Conservation (phyloP, 2,888 invertebrate species). For the Dysmachus trigonus region DNA sequence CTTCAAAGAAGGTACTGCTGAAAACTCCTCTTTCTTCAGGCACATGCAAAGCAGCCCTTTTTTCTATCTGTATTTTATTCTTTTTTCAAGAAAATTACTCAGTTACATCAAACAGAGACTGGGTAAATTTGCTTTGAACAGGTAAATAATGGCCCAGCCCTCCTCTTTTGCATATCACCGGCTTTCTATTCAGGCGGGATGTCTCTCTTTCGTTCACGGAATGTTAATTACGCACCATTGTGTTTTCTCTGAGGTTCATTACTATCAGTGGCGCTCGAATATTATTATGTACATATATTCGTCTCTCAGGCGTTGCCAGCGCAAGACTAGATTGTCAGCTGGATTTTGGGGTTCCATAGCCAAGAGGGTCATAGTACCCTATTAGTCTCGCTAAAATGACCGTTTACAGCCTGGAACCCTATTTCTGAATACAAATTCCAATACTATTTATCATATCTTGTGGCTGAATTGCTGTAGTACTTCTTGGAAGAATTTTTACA, state of each 20-base stretch:
- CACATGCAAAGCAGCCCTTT: background rate
- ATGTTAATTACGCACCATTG: slow-evolving; percentile 28
- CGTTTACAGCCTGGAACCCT: too few relatives aligned
- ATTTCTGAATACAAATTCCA: too few relatives aligned
- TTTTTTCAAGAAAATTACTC: background rate
- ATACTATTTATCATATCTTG: too few relatives aligned
- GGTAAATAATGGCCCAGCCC: slow-evolving; percentile 12
- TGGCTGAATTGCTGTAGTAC: too few relatives aligned
- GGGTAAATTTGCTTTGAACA: background rate
- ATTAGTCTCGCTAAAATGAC: background rate
- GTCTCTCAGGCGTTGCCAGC: background rate
- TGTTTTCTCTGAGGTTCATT: background rate
- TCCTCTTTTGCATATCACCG: background rate
- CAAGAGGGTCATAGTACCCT: background rate
- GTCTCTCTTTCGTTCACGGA: background rate
- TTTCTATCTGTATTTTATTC: background rate
- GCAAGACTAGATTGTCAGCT: background rate
- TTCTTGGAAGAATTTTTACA: too few relatives aligned
- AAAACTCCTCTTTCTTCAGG: background rate
- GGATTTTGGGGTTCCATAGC: background rate
- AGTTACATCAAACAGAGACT: background rate
- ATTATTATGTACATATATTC: background rate
- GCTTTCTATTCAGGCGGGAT: slow-evolving; percentile 15
- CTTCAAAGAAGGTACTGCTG: background rate
- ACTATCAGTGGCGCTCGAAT: background rate